A percentile compares a stretch with the other conserved stretches of the same genome.
Evolutionary conservation across 2,888 invertebrate species (phyloP).

Genomic region (Sinotaia quadrata): DNA sequence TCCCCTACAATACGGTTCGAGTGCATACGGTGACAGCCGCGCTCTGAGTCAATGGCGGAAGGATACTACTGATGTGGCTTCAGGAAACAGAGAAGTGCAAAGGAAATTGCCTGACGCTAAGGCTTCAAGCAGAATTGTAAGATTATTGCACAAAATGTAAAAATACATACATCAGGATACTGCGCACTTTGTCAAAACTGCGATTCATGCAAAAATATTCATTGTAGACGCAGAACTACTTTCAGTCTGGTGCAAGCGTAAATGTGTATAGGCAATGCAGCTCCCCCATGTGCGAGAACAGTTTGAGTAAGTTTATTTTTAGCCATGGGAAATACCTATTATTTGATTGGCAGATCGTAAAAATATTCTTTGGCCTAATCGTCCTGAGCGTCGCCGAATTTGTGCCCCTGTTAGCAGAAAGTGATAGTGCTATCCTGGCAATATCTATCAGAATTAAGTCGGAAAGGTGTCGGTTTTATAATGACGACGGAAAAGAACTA

Average conservation of each 20-base stretch:
- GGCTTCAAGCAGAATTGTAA: no score
- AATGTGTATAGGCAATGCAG: background rate
- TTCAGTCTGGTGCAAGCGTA: background rate
- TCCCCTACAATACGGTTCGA: background rate
- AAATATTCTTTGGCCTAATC: no score
- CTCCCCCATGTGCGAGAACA: constrained; percentile 6
- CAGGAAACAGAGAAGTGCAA: no score
- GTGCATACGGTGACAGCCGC: constrained; percentile 3
- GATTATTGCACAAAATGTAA: background rate
- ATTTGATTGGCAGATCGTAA: no score
- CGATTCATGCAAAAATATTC: background rate
- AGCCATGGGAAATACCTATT: constrained; percentile 9
- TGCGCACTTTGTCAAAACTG: background rate
- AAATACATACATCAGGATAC: background rate
- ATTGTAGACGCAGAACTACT: background rate
- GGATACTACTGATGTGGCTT: background rate
- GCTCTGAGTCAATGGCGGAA: constrained; percentile 14
- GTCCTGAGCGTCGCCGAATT: no score
- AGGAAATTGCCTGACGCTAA: no score
- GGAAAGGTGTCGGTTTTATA: no score
- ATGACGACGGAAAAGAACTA: no score
- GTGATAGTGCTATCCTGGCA: no score
- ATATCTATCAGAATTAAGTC: no score
- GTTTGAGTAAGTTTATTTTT: constrained; percentile 1
- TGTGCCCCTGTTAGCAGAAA: no score